These are phyloP conservation scores for Odontamblyopus rebecca DNA, from an alignment of 2,797 vertebrate genomes.

Conservation along the genomic window DNA sequence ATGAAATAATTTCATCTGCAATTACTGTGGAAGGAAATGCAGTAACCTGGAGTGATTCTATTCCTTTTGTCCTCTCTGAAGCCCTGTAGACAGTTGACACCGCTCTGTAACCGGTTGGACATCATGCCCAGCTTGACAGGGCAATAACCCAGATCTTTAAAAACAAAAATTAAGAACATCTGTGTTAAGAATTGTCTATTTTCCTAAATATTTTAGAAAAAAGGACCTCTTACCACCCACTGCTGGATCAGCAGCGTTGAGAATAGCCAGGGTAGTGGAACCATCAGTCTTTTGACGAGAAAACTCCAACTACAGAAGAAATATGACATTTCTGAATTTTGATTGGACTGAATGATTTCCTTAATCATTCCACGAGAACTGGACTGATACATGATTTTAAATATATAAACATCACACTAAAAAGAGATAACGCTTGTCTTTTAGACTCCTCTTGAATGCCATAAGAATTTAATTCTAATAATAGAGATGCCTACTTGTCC, in stretches of 20 bases:
- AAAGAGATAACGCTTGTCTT: background rate
- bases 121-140: constrained; percentile 91
- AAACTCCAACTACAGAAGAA: constrained; percentile 85
- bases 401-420: no score
- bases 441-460: background rate
- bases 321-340: background rate
- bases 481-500: background rate
- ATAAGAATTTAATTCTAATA: background rate
- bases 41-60: constrained; percentile 88
- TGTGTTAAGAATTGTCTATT: no score
- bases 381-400: no score
- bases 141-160: constrained; percentile 87
- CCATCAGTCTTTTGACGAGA: constrained; percentile 88
- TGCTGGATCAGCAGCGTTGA: constrained; percentile 86
- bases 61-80: constrained; percentile 99
- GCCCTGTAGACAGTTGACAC: constrained; percentile 91
- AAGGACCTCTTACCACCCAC: constrained; percentile 79
- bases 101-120: constrained; percentile 88
- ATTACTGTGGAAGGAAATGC: background rate
- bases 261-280: constrained; percentile 90
- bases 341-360: no score
- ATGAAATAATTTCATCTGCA: background rate
- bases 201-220: background rate
- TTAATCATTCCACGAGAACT: no score
- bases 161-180: background rate